Percentiles rank a stretch among this genome's conserved stretches.
These are phyloP conservation scores for Columba livia DNA, from an alignment of 2,113 vertebrate genomes.

Conservation along the genomic window DNA sequence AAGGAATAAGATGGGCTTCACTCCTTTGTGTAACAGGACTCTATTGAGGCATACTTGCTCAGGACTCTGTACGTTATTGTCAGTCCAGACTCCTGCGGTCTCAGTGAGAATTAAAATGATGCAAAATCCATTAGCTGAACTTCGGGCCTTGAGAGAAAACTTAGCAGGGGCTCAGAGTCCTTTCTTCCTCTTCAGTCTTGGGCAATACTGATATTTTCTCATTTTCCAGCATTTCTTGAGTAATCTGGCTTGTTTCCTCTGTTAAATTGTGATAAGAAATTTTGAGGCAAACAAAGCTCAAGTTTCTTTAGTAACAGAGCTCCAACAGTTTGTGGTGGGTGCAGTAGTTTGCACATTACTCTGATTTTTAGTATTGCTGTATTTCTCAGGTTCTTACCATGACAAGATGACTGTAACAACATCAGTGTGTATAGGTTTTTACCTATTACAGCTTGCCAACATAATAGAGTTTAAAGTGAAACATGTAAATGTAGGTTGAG, in stretches of 20 bases:
- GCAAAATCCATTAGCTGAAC: neutral
- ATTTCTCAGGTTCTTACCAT: neutral
- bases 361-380: neutral
- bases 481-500: neutral
- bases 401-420: neutral
- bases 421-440: neutral
- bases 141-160: neutral
- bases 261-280: neutral
- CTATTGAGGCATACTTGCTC: neutral
- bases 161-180: accelerated
- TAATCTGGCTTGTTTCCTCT: neutral
- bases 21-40: neutral
- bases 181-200: neutral
- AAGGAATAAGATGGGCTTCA: neutral
- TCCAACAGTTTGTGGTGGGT: neutral
- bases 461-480: neutral
- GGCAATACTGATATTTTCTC: neutral
- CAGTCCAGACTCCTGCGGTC: neutral
- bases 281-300: neutral
- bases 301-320: neutral
- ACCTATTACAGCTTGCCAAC: neutral
- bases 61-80: neutral
- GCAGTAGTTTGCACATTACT: neutral
- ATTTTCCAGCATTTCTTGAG: neutral
- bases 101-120: neutral